phyloP scores from a whole-genome alignment of 1,140 invertebrate species.

The Wiebesia pumilae region DNA sequence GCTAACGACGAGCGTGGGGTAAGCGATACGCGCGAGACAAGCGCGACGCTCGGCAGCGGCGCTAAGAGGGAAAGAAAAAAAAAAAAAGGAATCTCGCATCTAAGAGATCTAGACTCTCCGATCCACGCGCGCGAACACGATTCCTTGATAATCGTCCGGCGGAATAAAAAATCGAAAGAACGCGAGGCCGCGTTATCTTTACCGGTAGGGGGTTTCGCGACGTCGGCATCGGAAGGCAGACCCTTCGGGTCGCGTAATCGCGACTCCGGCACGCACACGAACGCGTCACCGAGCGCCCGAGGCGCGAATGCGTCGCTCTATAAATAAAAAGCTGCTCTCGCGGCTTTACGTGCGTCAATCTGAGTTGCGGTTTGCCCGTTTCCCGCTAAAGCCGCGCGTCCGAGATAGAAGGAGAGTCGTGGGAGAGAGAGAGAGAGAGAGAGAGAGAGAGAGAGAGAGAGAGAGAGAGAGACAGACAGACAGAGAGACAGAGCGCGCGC shows the following conservation, averaged over 20 bases:
- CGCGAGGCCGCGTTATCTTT: not conserved
- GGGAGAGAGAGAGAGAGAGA: not conserved
- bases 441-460: not conserved
- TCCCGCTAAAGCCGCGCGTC: not conserved
- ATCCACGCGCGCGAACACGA: not conserved
- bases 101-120: not conserved
- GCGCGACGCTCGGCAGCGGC: too few species aligned
- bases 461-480: not conserved
- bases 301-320: conserved; percentile 25
- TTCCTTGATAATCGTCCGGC: not conserved
- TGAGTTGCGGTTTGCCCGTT: not conserved
- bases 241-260: not conserved
- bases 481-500: too few species aligned
- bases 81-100: not conserved
- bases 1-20: too few species aligned
- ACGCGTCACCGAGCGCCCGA: not conserved
- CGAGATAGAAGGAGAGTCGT: not conserved
- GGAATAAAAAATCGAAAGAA: not conserved
- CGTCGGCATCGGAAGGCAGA: not conserved
- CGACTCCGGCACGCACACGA: not conserved
- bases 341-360: not conserved
- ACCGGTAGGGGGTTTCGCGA: too few species aligned
- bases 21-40: too few species aligned
- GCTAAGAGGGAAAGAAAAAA: not conserved
- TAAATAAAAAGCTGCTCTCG: conserved; percentile 34